Base-by-base conservation (phyloP, 2,113 vertebrate genomes). In the Channa maculata region DNA sequence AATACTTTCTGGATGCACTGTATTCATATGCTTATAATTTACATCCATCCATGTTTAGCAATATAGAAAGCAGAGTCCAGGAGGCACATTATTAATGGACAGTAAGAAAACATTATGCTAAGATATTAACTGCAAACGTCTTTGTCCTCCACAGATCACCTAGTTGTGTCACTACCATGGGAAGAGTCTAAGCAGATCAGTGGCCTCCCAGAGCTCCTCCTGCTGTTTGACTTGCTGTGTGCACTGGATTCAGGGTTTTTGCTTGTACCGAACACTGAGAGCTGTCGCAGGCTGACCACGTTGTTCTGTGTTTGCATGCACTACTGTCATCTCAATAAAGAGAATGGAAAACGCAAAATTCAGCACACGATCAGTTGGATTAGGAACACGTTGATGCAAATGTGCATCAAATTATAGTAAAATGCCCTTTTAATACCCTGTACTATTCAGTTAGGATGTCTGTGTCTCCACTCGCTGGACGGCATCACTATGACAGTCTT, bases 241-340 rank as follows among this genome's bases (percentile, higher is more conserved):
- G 48, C 44, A 71, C 55, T 70, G 49, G 34, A 65, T 89, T 76
- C 59, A 71, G 55, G 82, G 59, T 63, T 84, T 62, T 39, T 37
- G 51, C 43, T 24, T 7, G 51, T 64, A 50, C 6, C 5, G 1
- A 9, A 15, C 6, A 12, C 43, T 15, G 14, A 51, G n/a, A 3
- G 69, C 39, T 55, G 60, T 62, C 34, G 2, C 46, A 3, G 4
- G 8, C 34, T 58, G 57, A 48, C 49, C 13, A 1, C 49, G 51
- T 50, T 36, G 39, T 75, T 59, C 57, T 81, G 50, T 80, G 54
- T 66, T 63, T 88, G 81, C 85, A 88, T 85, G 73, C 61, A 79
- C 64, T 79, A 66, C 38, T 46, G 13, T 66, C 34, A 6, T 77
- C 52, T 71, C 71, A 77, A 65, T 65, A 79, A 87, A 79, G 48